phyloP scores from a whole-genome alignment of 2,797 vertebrate species.

The Gouania willdenowi region DNA sequence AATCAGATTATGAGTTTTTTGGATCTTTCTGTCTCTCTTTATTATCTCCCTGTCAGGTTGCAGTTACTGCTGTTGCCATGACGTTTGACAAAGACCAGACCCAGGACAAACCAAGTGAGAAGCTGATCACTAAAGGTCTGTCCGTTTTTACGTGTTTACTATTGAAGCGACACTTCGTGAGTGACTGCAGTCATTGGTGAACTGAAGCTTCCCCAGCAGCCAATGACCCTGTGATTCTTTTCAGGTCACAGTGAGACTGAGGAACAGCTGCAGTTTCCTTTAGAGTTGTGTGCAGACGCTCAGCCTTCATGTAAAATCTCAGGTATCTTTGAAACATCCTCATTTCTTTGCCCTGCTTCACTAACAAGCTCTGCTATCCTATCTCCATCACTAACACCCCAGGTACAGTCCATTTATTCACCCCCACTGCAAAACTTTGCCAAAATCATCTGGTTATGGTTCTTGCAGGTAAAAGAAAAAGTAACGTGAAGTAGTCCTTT shows the following conservation, averaged over 20 bases:
- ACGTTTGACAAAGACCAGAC: conserved; percentile 91
- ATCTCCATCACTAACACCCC: conserved; percentile 48
- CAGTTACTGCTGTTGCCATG: conserved; percentile 96
- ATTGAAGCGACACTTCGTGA: too few relatives aligned
- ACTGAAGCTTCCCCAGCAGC: too few relatives aligned
- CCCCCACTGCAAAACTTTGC: conserved; percentile 67
- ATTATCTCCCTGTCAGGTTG: conserved; percentile 75
- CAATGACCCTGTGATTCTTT: conserved; percentile 6
- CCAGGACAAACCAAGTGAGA: conserved; percentile 81
- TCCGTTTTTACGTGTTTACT: too few relatives aligned
- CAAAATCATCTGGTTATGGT: conserved; percentile 67
- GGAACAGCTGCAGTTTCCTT: conserved; percentile 91
- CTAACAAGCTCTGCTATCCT: conserved; percentile 44
- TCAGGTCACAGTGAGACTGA: conserved; percentile 85
- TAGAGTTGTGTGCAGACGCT: conserved; percentile 88
- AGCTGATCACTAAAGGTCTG: conserved; percentile 83
- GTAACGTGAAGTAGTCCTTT: conserved; percentile 10
- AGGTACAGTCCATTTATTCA: conserved; percentile 68
- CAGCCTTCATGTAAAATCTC: conserved; percentile 83
- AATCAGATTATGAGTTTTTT: too few relatives aligned
- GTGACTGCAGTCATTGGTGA: too few relatives aligned
- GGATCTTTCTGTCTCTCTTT: neutral
- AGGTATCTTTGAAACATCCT: conserved; percentile 41
- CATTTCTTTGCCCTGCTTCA: conserved; percentile 9
- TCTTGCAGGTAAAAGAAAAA: conserved; percentile 59